Conservation (phyloP, 1,140 invertebrate genomes). For the Metaphire vulgaris region DNA sequence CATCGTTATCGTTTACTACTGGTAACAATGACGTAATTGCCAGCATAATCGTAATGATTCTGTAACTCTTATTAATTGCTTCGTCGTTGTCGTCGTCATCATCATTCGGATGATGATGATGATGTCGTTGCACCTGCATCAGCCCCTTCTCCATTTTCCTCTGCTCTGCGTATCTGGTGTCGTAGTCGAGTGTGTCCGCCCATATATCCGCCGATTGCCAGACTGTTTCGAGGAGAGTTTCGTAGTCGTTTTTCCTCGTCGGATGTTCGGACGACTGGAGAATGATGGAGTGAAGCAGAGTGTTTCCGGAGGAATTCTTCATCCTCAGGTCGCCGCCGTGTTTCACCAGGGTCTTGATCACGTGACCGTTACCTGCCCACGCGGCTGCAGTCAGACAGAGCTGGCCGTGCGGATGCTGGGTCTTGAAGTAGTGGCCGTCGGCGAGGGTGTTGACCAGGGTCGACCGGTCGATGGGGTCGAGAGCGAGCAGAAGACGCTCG, state of each 20-base stretch:
- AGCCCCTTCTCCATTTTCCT: slow-evolving; percentile 11
- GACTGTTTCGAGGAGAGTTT: slow-evolving; percentile 9
- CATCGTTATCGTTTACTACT: not conserved
- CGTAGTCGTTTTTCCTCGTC: slow-evolving; percentile 20
- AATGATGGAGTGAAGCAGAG: slow-evolving; percentile 22
- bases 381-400: slow-evolving; percentile 27
- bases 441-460: slow-evolving; percentile 24
- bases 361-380: slow-evolving; percentile 23
- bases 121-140: slow-evolving; percentile 13
- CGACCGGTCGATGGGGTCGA: not conserved
- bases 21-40: too few species aligned
- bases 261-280: slow-evolving; percentile 18
- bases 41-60: not conserved
- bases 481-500: slow-evolving; percentile 15
- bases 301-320: slow-evolving; percentile 20
- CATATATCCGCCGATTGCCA: slow-evolving; percentile 20
- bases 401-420: slow-evolving; percentile 21
- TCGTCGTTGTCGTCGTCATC: slow-evolving; percentile 1
- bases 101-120: not conserved
- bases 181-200: slow-evolving; percentile 17
- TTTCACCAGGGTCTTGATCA: slow-evolving; percentile 27
- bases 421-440: slow-evolving; percentile 25
- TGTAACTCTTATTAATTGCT: too few species aligned
- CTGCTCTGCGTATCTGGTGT: slow-evolving; percentile 16
- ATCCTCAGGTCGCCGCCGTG: slow-evolving; percentile 19